Base-by-base conservation (phyloP, 2,888 invertebrate species). In the Galerucella nymphaeae region DNA sequence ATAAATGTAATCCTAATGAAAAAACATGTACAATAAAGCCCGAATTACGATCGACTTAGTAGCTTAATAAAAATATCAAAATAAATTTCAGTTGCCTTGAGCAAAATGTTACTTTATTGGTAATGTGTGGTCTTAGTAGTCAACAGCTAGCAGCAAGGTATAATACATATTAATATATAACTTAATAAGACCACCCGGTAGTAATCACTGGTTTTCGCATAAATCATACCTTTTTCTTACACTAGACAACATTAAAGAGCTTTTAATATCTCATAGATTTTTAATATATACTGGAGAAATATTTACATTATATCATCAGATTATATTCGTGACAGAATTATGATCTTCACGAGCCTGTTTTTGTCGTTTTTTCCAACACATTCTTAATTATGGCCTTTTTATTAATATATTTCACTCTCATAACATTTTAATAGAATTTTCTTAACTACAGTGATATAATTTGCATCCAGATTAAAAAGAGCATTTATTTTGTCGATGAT, bases 141-240 rank as follows among this genome's bases (percentile, higher is more conserved):
- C 82, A 79, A 83, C 85, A 86, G 86, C 86, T 84, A 86, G 84
- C 85, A 86, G 86, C 86, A 84, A 86, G 84, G 86, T 86, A 86
- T 86, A 86, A 86, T 86, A 85, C 86, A 86, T 86, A 86, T 86
- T 86, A 86, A 86, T 87, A 86, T 86, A 83, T 80, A 80, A 82
- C 82, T 82, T 81, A 83, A 84, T 83, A 79, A 84, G 86, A 86
- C 86, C 86, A 86, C 86, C 86, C 85, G 85, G 85, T 84, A 85
- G 83, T 85, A 85, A 85, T 83, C 83, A 82, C 81, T 81, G 81
- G 80, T 82, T 84, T 84, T 83, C 82, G 85, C 84, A 85, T 86
- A 85, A 85, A 85, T 86, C 85, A 85, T 81, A 81, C 83, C 82
- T 82, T 83, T 83, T 85, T 84, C 85, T 85, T 84, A 84, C 85